phyloP scores from a whole-genome alignment of 2,888 invertebrate genomes.

The Andrena praecox region DNA sequence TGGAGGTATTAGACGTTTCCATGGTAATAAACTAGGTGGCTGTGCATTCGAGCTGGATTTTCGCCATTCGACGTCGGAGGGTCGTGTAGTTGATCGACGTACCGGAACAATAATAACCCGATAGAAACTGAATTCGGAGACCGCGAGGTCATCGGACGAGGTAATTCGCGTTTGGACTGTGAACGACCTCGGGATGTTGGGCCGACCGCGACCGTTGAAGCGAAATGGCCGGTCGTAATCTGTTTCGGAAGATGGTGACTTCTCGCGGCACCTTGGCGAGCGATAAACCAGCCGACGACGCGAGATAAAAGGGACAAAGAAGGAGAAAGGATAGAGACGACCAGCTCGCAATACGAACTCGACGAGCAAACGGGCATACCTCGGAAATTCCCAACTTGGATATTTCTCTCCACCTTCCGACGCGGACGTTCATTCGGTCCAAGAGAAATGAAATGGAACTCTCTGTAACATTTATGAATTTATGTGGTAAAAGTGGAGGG shows the following conservation, averaged over 20 bases:
- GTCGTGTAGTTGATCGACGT: conserved; percentile 10
- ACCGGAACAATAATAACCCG: not conserved
- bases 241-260: conserved; percentile 57
- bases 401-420: not conserved
- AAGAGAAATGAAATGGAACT: not conserved
- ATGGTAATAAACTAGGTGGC: not conserved
- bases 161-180: conserved; percentile 15
- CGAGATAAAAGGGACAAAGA: not conserved
- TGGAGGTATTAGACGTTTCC: not conserved
- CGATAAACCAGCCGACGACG: conserved; percentile 17
- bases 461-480: not conserved
- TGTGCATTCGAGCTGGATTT: not conserved
- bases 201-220: conserved; percentile 64
- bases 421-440: too few relatives aligned
- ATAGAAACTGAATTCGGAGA: not conserved
- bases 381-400: not conserved
- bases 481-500: not conserved
- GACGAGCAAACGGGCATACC: too few relatives aligned
- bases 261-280: conserved; percentile 28
- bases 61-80: not conserved
- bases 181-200: conserved; percentile 65
- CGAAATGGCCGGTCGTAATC: conserved; percentile 67
- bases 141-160: not conserved
- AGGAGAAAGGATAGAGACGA: not conserved
- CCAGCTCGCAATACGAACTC: not conserved